Evolutionary conservation across 2,797 vertebrate genomes (phyloP).

Genomic region (Glyptemys insculpta): DNA sequence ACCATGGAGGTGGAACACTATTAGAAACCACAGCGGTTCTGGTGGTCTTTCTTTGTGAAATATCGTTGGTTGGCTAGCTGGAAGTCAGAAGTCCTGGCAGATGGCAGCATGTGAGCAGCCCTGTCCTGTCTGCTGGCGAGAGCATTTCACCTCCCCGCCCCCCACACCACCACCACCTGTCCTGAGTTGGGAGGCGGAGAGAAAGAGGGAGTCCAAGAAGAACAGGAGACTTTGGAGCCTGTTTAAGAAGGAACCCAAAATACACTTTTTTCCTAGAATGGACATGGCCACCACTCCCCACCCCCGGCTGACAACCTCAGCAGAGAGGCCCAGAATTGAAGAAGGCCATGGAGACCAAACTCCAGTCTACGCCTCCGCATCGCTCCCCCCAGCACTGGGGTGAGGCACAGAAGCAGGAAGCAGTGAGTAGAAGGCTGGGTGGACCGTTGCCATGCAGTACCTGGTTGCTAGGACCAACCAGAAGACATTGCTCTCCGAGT

Average conservation of each 20-base stretch:
- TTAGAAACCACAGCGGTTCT: not conserved
- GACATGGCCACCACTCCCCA: not conserved
- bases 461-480: not conserved
- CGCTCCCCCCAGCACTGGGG: accelerated
- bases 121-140: not conserved
- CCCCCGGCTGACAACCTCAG: not conserved
- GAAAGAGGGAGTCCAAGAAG: not conserved
- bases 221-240: not conserved
- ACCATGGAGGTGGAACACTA: not conserved
- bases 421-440: not conserved
- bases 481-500: not conserved
- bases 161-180: not conserved
- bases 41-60: not conserved
- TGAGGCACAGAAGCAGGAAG: not conserved
- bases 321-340: not conserved
- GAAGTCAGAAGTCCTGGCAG: not conserved
- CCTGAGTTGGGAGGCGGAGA: not conserved
- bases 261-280: not conserved
- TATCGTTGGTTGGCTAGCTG: not conserved
- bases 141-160: too few species aligned
- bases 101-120: not conserved
- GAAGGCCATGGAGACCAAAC: not conserved
- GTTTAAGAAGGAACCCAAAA: not conserved
- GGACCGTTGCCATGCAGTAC: not conserved
- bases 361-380: not conserved